phyloP scores from a whole-genome alignment of 2,797 vertebrate genomes.

The Gallirallus australis region DNA sequence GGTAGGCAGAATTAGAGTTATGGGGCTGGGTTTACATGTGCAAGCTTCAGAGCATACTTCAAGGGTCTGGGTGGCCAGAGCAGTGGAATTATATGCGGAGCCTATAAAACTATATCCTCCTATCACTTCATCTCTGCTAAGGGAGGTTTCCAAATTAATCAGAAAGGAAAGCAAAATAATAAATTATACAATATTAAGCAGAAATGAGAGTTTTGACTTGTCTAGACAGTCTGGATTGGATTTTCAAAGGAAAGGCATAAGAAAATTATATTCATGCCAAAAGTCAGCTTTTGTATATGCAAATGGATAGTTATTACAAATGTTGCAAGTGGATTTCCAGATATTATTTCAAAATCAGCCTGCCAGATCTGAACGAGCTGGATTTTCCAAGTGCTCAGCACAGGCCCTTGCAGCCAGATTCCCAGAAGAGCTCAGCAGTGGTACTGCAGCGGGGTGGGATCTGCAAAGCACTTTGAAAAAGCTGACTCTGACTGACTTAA shows the following conservation, averaged over 20 bases:
- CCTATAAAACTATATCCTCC: not conserved
- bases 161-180: conserved; percentile 6
- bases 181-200: conserved; percentile 25
- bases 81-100: not conserved
- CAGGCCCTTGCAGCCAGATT: not conserved
- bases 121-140: not conserved
- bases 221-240: conserved; percentile 63
- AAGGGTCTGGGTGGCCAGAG: not conserved
- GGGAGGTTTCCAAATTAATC: conserved; percentile 10
- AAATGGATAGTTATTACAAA: not conserved
- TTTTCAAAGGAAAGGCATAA: conserved; percentile 24
- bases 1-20: not conserved
- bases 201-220: conserved; percentile 49
- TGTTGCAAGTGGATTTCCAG: conserved; percentile 42
- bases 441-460: not conserved
- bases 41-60: not conserved
- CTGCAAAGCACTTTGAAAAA: not conserved
- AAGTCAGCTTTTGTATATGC: conserved; percentile 31
- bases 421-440: not conserved
- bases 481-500: not conserved
- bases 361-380: conserved; percentile 8
- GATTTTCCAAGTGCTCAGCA: not conserved
- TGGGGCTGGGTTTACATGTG: not conserved
- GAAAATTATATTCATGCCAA: not conserved
- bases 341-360: not conserved